phyloP scores from a whole-genome alignment of 92 coral and sea anemone species.

The Zoanthus sociatus region DNA sequence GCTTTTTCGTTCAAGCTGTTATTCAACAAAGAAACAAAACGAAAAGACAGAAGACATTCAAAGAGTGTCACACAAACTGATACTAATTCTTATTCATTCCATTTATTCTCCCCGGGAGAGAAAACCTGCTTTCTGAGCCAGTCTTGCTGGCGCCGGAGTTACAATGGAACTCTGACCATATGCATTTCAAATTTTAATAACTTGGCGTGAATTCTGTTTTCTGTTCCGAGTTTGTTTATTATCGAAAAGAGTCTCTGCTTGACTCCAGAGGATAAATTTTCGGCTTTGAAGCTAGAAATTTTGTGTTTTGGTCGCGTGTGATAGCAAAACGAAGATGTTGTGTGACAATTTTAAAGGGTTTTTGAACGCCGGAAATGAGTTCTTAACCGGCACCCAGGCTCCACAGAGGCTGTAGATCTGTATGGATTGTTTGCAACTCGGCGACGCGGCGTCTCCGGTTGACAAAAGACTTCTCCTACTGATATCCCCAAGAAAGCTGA shows the following conservation, averaged over 20 bases:
- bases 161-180: slow-evolving; percentile 90
- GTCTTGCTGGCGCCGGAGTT: slow-evolving; percentile 84
- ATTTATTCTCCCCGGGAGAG: slow-evolving; percentile 94
- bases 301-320: background rate
- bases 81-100: slow-evolving; percentile 69
- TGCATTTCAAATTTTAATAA: slow-evolving; percentile 90
- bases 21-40: background rate
- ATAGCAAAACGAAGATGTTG: slow-evolving; percentile 10
- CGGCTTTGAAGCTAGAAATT: slow-evolving; percentile 13
- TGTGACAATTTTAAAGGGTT: slow-evolving; percentile 32
- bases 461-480: slow-evolving; percentile 75
- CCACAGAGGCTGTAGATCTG: slow-evolving; percentile 70
- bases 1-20: background rate
- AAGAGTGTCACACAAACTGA: slow-evolving; percentile 69
- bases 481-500: slow-evolving; percentile 83
- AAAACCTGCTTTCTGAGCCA: slow-evolving; percentile 59
- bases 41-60: slow-evolving; percentile 26
- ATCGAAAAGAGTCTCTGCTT: slow-evolving; percentile 31
- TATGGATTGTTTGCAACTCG: slow-evolving; percentile 79
- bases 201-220: slow-evolving; percentile 66
- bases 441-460: slow-evolving; percentile 96
- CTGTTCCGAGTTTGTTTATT: slow-evolving; percentile 69
- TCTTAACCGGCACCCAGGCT: slow-evolving; percentile 72
- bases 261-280: slow-evolving; percentile 25
- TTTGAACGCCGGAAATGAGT: slow-evolving; percentile 76